Evolutionary conservation across 2,113 vertebrate species (phyloP).

Genomic region (Hippocampus zosterae): DNA sequence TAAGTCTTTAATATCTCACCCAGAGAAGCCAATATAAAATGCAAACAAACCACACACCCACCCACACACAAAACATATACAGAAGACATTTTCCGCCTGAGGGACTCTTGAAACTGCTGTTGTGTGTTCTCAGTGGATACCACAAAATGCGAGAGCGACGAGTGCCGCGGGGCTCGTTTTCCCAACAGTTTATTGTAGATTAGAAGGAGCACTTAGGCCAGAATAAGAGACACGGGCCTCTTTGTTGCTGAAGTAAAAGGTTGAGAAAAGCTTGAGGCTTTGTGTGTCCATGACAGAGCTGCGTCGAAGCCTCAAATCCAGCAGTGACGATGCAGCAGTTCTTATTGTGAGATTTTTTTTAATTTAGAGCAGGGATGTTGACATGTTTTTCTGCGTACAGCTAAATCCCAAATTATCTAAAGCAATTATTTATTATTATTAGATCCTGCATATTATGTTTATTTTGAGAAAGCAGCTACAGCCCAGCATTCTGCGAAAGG

Average conservation of each 20-base stretch:
- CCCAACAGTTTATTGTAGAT: slow-evolving; percentile 71
- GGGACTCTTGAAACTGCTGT: slow-evolving; percentile 38
- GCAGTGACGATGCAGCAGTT: slow-evolving; percentile 24
- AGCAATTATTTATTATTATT: too few relatives aligned
- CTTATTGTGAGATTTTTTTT: not conserved
- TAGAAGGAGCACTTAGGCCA: slow-evolving; percentile 77
- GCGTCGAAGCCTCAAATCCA: slow-evolving; percentile 30
- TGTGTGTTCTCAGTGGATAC: slow-evolving; percentile 45
- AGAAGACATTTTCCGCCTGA: slow-evolving; percentile 25
- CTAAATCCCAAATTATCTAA: too few relatives aligned
- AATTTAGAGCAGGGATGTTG: too few relatives aligned
- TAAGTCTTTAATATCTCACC: slow-evolving; percentile 37
- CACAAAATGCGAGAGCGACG: slow-evolving; percentile 48
- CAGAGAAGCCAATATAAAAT: not conserved
- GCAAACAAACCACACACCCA: not conserved
- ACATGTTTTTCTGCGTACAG: too few relatives aligned
- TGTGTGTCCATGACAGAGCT: slow-evolving; percentile 51
- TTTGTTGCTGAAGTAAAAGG: slow-evolving; percentile 78
- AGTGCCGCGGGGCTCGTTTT: slow-evolving; percentile 66
- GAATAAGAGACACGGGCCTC: slow-evolving; percentile 70
- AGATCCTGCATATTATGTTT: too few relatives aligned
- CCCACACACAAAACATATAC: not conserved
- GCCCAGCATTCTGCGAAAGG: too few relatives aligned
- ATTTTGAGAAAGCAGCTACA: too few relatives aligned
- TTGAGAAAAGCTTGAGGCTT: slow-evolving; percentile 73